Percentiles rank a stretch among this genome's conserved stretches.
phyloP scores from a whole-genome alignment of 1,140 invertebrate species.

The Asbolus verrucosus region DNA sequence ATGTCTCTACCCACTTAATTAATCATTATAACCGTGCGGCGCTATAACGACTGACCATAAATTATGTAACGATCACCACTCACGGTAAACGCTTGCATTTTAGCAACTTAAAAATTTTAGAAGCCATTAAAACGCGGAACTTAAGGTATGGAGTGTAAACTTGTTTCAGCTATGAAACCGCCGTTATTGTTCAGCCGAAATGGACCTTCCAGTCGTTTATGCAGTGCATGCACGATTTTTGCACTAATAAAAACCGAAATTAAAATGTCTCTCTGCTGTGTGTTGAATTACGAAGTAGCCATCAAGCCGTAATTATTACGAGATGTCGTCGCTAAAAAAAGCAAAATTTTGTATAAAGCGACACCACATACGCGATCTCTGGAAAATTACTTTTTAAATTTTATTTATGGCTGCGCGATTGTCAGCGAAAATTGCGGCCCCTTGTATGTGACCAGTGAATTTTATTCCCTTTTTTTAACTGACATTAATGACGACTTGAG shows the following conservation, averaged over 20 bases:
- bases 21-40: slow-evolving; percentile 30
- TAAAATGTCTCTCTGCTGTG: neutral
- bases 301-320: slow-evolving; percentile 19
- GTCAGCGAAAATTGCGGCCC: neutral
- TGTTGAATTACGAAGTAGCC: slow-evolving; percentile 3
- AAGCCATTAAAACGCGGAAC: neutral
- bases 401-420: slow-evolving; percentile 23
- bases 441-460: neutral
- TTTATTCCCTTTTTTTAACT: neutral
- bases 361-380: slow-evolving; percentile 2
- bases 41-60: slow-evolving; percentile 19
- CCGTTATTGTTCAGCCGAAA: too few species aligned
- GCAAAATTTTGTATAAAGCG: neutral
- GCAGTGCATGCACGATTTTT: slow-evolving; percentile 7
- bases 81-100: slow-evolving; percentile 16
- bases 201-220: neutral
- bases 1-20: slow-evolving; percentile 23
- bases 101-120: slow-evolving; percentile 5
- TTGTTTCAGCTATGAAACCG: too few species aligned
- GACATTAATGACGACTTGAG: too few species aligned
- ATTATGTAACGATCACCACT: slow-evolving; percentile 4
- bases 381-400: slow-evolving; percentile 17
- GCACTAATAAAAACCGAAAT: neutral
- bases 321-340: slow-evolving; percentile 20
- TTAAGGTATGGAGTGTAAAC: too few species aligned